phyloP scores from a whole-genome alignment of 1,140 invertebrate species.

The Sycophila sp. region DNA sequence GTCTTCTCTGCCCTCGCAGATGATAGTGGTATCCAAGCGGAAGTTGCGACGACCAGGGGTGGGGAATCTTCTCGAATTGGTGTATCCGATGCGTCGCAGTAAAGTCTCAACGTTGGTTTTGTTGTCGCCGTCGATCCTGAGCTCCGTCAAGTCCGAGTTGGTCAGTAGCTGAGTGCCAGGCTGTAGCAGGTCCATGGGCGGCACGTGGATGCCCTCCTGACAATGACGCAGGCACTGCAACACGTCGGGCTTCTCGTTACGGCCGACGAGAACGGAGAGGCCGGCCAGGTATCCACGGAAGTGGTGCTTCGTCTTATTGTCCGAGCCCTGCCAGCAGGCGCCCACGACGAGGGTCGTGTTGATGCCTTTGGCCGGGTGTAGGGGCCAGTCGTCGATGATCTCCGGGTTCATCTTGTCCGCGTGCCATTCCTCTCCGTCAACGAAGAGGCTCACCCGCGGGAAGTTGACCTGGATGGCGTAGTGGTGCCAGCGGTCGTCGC shows the following conservation, averaged over 20 bases:
- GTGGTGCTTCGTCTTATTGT: conserved; percentile 87
- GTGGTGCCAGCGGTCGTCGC: conserved; percentile 99
- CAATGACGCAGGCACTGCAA: conserved; percentile 87
- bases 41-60: conserved; percentile 92
- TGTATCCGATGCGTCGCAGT: conserved; percentile 88
- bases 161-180: conserved; percentile 79
- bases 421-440: conserved; percentile 88
- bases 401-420: conserved; percentile 88
- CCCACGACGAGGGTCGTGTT: conserved; percentile 95
- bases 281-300: conserved; percentile 90
- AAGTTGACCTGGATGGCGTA: conserved; percentile 93
- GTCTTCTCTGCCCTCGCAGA: conserved; percentile 67
- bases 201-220: conserved; percentile 82
- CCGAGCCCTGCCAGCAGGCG: conserved; percentile 97
- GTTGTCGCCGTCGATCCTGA: conserved; percentile 90
- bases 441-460: conserved; percentile 86
- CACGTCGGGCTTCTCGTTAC: conserved; percentile 82
- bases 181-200: conserved; percentile 79
- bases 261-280: conserved; percentile 82
- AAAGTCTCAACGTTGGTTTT: conserved; percentile 89
- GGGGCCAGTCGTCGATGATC: conserved; percentile 99
- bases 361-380: conserved; percentile 92
- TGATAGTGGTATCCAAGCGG: conserved; percentile 81
- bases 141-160: conserved; percentile 85
- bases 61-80: conserved; percentile 89